Percentiles rank a stretch among this genome's conserved stretches.
These are phyloP conservation scores for Pseudomugil gertrudae DNA, from an alignment of 2,797 vertebrate species.

Conservation along the genomic window DNA sequence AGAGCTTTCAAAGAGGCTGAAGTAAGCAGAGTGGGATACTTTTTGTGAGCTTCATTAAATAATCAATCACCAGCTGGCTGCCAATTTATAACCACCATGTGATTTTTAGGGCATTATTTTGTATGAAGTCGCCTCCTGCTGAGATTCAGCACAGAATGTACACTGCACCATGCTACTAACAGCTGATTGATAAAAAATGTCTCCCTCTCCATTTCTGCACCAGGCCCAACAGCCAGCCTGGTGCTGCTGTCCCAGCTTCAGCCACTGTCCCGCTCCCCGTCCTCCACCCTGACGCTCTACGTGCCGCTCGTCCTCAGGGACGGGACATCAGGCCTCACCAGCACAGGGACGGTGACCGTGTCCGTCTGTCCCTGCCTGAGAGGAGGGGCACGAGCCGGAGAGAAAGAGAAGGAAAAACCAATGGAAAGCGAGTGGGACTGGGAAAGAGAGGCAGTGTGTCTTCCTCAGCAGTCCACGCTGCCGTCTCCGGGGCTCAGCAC, in stretches of 20 bases:
- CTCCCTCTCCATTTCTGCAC: constrained; percentile 13
- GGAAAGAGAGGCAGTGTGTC: constrained; percentile 82
- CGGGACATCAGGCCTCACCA: constrained; percentile 86
- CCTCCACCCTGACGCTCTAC: constrained; percentile 84
- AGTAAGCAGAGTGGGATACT: not conserved
- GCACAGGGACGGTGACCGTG: constrained; percentile 89
- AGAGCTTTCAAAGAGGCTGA: constrained; percentile 2
- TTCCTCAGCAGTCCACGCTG: constrained; percentile 82
- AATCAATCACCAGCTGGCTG: not conserved
- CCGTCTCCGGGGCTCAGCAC: constrained; percentile 90
- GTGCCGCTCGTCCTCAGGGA: constrained; percentile 89
- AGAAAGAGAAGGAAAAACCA: constrained; percentile 78
- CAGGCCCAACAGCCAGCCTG: constrained; percentile 90
- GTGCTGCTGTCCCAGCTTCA: constrained; percentile 84
- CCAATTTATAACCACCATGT: constrained; percentile 13
- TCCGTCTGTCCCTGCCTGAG: constrained; percentile 89
- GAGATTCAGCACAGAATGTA: constrained; percentile 7
- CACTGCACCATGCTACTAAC: not conserved
- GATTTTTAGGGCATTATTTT: constrained; percentile 12
- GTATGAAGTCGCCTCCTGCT: not conserved
- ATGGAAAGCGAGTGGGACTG: constrained; percentile 77
- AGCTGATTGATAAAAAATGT: constrained; percentile 7
- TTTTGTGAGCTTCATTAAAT: not conserved
- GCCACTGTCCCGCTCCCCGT: constrained; percentile 78
- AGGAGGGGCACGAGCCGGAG: constrained; percentile 83